A percentile compares a stretch with the other conserved stretches of the same genome.
phyloP scores from a whole-genome alignment of 2,888 invertebrate species.

The Seira ritae region DNA sequence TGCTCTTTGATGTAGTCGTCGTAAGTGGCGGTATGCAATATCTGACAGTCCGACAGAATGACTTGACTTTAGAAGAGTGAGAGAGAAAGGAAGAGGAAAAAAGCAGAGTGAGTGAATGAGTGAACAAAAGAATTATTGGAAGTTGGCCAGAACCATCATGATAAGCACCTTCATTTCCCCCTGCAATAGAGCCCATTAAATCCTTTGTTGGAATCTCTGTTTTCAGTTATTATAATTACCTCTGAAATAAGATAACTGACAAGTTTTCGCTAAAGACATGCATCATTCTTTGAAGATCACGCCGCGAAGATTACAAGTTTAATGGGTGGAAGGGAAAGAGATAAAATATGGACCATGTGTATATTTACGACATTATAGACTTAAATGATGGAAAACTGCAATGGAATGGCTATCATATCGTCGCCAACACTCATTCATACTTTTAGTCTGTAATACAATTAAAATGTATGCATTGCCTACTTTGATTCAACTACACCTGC shows the following conservation, averaged over 20 bases:
- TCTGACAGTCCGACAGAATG: background rate
- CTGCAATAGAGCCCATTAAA: conserved; percentile 66
- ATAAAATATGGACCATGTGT: background rate
- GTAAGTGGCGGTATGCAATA: conserved; percentile 10
- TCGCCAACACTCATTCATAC: background rate
- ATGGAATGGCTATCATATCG: background rate
- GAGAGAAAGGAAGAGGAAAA: background rate
- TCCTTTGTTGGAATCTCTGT: conserved; percentile 65
- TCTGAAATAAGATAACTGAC: conserved; percentile 66
- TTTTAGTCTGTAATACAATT: too few relatives aligned
- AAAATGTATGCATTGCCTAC: too few relatives aligned
- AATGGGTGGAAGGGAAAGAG: conserved; percentile 41
- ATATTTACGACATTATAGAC: background rate
- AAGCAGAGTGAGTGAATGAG: conserved; percentile 27
- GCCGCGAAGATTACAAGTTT: conserved; percentile 56
- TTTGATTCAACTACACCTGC: too few relatives aligned
- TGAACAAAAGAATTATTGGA: conserved; percentile 55
- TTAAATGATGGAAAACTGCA: background rate
- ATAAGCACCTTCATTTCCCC: conserved; percentile 65
- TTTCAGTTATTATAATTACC: conserved; percentile 66
- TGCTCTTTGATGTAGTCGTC: conserved; percentile 9
- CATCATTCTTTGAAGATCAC: conserved; percentile 54
- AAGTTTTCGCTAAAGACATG: conserved; percentile 52
- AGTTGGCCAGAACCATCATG: conserved; percentile 63
- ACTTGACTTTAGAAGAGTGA: background rate